Percentiles rank a stretch among this genome's conserved stretches.
These are phyloP conservation scores for Leucophenga maculata DNA, from an alignment of 2,888 invertebrate genomes.

Conservation along the genomic window DNA sequence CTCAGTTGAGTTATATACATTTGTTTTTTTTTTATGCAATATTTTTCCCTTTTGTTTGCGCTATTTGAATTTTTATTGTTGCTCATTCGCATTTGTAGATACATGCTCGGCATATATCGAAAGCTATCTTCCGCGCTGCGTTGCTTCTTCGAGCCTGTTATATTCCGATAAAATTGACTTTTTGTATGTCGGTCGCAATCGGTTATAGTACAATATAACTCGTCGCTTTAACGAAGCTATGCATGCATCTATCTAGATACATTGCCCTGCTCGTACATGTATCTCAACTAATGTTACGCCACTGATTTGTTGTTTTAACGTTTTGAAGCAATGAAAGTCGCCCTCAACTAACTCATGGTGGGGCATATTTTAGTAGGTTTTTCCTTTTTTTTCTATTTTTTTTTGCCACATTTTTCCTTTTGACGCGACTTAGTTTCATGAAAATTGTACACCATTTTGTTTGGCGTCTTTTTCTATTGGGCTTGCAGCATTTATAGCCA, in stretches of 20 bases:
- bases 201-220: conserved; percentile 14
- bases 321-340: conserved; percentile 15
- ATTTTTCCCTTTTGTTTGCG: background rate
- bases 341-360: conserved; percentile 19
- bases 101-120: background rate
- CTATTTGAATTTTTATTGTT: conserved; percentile 22
- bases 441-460: conserved; percentile 55
- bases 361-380: conserved; percentile 37
- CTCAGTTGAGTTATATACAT: background rate
- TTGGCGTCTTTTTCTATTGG: conserved; percentile 64
- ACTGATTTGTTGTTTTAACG: conserved; percentile 19
- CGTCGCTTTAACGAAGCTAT: too few relatives aligned
- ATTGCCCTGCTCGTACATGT: too few relatives aligned
- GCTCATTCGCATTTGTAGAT: background rate
- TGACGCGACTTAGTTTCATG: background rate
- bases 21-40: background rate
- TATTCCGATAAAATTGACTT: conserved; percentile 67
- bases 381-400: too few relatives aligned
- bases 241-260: too few relatives aligned
- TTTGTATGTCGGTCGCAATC: conserved; percentile 52
- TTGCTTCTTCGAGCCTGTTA: conserved; percentile 61
- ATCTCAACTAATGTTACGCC: too few relatives aligned
- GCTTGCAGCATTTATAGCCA: conserved; percentile 49
- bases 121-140: background rate
- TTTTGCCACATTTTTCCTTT: conserved; percentile 20